These are phyloP conservation scores for Eulacestoma nigropectus DNA, from an alignment of 2,113 vertebrate species.

Conservation along the genomic window DNA sequence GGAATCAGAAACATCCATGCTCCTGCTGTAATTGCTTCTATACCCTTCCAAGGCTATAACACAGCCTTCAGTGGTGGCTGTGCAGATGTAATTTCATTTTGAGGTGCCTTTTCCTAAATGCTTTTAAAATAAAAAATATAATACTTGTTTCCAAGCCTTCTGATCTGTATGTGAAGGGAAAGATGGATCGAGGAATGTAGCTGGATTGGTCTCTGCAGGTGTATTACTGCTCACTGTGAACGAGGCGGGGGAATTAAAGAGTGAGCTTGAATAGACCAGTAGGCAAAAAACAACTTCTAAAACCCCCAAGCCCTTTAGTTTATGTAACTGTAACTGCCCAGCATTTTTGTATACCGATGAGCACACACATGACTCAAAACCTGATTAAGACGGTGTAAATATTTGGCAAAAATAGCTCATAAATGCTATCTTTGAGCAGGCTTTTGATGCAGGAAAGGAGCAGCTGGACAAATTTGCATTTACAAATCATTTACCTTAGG, in stretches of 20 bases:
- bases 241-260: accelerated
- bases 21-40: background rate
- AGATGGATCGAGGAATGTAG: background rate
- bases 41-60: background rate
- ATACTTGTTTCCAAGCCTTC: background rate
- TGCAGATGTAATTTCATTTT: background rate
- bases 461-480: background rate
- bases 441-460: background rate
- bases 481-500: background rate
- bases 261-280: background rate
- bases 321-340: background rate
- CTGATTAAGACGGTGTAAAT: background rate
- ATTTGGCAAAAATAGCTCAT: background rate
- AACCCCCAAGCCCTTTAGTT: background rate
- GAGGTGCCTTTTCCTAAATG: background rate
- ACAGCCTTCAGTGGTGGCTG: background rate
- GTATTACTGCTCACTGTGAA: background rate
- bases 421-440: background rate
- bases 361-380: background rate
- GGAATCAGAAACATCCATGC: background rate
- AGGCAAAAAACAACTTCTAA: background rate
- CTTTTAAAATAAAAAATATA: background rate
- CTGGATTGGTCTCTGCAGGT: background rate
- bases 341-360: background rate
- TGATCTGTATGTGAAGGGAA: background rate